These are phyloP conservation scores for Brachionus sp. DNA, from an alignment of 1,140 invertebrate species.

Conservation along the genomic window DNA sequence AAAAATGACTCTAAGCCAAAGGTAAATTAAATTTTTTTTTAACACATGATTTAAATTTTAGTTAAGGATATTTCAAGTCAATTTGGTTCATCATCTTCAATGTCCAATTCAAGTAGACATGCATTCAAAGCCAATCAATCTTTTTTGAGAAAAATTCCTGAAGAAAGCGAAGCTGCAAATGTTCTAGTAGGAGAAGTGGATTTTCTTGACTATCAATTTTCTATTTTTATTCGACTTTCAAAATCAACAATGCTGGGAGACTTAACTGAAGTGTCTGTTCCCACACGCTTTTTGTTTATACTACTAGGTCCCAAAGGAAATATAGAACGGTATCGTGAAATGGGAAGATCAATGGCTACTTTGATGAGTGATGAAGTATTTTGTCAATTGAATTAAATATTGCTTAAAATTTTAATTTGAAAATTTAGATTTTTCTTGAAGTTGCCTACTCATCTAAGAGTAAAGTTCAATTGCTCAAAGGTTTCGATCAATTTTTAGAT, in stretches of 20 bases:
- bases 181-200: constrained; percentile 96
- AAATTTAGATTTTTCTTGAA: constrained; percentile 66
- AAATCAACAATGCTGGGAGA: constrained; percentile 63
- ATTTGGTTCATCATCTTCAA: neutral
- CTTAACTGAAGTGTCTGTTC: constrained; percentile 74
- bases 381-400: neutral
- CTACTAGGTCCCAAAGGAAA: constrained; percentile 80
- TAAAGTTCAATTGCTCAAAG: constrained; percentile 63
- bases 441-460: constrained; percentile 81
- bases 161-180: constrained; percentile 89
- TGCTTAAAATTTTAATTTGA: neutral
- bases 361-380: constrained; percentile 87
- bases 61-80: neutral
- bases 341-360: constrained; percentile 88
- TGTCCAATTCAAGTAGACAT: neutral
- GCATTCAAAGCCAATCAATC: constrained; percentile 68
- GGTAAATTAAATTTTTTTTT: neutral
- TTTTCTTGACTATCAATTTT: constrained; percentile 71
- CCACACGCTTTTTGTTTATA: constrained; percentile 89
- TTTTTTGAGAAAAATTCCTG: constrained; percentile 93
- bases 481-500: constrained; percentile 89
- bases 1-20: constrained; percentile 11
- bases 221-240: constrained; percentile 85
- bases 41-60: neutral
- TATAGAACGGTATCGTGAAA: constrained; percentile 83